Percentiles rank a stretch among this genome's conserved stretches.
These are phyloP conservation scores for Falcunculus frontatus DNA, from an alignment of 2,113 vertebrate genomes.

Conservation along the genomic window DNA sequence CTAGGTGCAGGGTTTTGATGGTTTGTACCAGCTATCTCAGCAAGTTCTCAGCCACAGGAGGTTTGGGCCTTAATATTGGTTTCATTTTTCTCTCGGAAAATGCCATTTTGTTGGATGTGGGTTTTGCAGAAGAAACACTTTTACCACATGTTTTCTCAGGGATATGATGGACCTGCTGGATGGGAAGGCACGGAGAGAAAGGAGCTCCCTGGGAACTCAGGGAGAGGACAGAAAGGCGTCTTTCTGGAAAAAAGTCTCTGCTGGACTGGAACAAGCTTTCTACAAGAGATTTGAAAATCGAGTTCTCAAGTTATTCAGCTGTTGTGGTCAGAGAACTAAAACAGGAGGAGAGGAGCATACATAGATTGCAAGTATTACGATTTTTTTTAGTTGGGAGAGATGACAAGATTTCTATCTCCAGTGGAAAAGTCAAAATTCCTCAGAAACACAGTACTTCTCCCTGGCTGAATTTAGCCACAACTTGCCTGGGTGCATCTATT, in stretches of 20 bases:
- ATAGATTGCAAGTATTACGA: background rate
- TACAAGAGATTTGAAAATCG: background rate
- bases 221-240: background rate
- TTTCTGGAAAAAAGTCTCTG: too few relatives aligned
- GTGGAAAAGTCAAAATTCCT: background rate
- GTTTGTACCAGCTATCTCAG: background rate
- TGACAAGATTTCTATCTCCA: background rate
- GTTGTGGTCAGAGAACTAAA: background rate
- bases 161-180: background rate
- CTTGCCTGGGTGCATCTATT: background rate
- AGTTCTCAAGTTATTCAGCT: background rate
- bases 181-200: background rate
- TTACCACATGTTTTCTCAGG: background rate
- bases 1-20: background rate
- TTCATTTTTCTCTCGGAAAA: background rate
- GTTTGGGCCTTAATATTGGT: background rate
- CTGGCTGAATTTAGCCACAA: background rate
- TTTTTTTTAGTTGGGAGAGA: background rate
- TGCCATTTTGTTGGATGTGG: background rate
- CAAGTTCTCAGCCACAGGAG: background rate
- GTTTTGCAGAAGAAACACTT: background rate
- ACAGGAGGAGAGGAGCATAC: background rate
- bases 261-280: background rate
- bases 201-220: background rate
- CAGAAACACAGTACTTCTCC: background rate